A percentile compares a stretch with the other conserved stretches of the same genome.
Conservation (phyloP, 2,888 invertebrate species). For the Hetaerina titia region DNA sequence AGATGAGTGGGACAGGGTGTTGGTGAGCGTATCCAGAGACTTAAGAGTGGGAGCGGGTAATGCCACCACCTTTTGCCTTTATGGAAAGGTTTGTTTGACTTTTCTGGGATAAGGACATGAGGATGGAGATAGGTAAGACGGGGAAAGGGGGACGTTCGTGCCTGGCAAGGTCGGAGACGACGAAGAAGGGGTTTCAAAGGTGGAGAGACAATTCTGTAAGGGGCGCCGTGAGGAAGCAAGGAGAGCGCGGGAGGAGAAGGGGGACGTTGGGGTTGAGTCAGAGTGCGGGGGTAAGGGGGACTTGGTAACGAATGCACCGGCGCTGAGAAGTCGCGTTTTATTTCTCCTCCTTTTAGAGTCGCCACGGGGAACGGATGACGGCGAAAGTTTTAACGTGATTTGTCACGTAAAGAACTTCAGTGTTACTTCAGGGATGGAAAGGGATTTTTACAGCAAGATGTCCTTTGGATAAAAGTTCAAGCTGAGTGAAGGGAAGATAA, state of each 20-base stretch:
- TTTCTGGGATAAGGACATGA: constrained; percentile 36
- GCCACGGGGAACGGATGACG: neutral
- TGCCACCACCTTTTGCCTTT: constrained; percentile 58
- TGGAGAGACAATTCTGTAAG: neutral
- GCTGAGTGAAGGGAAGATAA: no score
- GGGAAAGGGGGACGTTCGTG: neutral
- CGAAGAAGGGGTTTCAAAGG: neutral
- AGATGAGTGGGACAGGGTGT: neutral
- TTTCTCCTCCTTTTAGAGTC: neutral
- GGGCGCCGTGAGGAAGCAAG: neutral
- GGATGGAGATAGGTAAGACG: neutral
- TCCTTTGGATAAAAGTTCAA: no score
- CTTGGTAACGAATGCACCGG: neutral
- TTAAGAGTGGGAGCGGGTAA: neutral
- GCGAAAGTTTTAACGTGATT: constrained; percentile 4
- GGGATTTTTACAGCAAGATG: no score
- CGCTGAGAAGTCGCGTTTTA: neutral
- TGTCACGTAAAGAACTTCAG: neutral
- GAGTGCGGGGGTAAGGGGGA: neutral
- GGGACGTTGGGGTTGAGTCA: neutral
- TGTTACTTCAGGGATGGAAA: no score
- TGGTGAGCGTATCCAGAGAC: neutral
- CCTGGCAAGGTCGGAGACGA: neutral
- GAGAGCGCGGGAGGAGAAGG: neutral
- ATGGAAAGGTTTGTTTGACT: constrained; percentile 64